Conservation (phyloP, 2,797 vertebrate species). For the Mallotus villosus region DNA sequence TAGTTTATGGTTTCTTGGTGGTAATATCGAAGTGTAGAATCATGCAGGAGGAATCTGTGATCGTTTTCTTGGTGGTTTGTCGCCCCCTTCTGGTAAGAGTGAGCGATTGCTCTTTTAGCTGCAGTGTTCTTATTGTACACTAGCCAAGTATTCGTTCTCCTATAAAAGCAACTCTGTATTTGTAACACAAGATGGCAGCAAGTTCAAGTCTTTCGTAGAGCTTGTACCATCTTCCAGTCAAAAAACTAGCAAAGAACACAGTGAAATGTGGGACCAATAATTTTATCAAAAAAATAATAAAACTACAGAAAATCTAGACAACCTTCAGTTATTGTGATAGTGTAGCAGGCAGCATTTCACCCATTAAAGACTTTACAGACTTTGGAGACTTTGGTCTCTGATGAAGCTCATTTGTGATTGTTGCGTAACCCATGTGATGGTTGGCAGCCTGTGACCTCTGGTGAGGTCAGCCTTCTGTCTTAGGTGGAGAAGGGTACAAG, state of each 20-base stretch:
- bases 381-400: too few species aligned
- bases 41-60: not conserved
- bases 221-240: too few species aligned
- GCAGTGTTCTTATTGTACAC: too few species aligned
- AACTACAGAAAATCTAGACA: too few species aligned
- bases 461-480: not conserved
- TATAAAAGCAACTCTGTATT: not conserved
- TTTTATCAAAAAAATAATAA: too few species aligned
- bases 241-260: too few species aligned
- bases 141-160: not conserved
- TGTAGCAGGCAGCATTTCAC: too few species aligned
- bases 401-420: not conserved
- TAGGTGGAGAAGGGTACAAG: not conserved
- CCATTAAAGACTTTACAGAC: too few species aligned
- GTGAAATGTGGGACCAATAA: too few species aligned
- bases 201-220: not conserved
- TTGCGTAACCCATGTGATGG: not conserved
- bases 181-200: constrained; percentile 52
- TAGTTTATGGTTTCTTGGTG: not conserved
- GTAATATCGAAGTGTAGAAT: not conserved
- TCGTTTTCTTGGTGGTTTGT: constrained; percentile 22
- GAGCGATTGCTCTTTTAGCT: not conserved
- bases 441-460: not conserved
- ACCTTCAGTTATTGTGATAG: too few species aligned
- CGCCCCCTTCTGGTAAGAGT: constrained; percentile 42